Evolutionary conservation across 1,140 invertebrate genomes (phyloP), one percentile per base, ranked within the genome.

Genomic region (Neelides sp.): DNA sequence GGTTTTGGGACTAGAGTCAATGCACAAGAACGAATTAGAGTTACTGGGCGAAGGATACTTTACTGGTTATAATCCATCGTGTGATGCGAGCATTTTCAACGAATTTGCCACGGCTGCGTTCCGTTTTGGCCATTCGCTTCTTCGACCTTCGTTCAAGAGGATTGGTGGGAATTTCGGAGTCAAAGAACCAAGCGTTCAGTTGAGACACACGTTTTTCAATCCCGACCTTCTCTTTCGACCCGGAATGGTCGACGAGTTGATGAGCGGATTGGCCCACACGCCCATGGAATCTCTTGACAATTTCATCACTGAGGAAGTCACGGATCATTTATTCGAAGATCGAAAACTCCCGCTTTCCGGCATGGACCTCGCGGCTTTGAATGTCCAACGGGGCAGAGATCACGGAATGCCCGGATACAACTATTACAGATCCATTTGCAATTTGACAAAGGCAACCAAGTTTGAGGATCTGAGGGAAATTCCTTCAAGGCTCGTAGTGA

Each of bases 341-440:
- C 71, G 64, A 55, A 63, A 62, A 55, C 68, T 52, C 57, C 68
- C 68, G 2, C 69, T 70, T 46, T 72, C 70, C 1, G 88, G 88
- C 0, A 79, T 92, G 73, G 89, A 93, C 67, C 71, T 97, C 37
- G 89, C 87, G 0, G 80, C 88, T 1, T 73, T 92, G 17, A 93
- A 93, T 63, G 81, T 94, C 19, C 87, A 91, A 64, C 70, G 88
- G 61, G 86, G 20, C 15, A 58, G 77, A 27, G 78, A 80, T 61
- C 77, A 79, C 58, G 77, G 76, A 7, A 62, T 79, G 13, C 70
- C 71, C 39, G 68, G 73, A n/a, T 82, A 82, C 61, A 80, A 77
- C 52, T 66, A 71, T 20, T 79, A 76, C 62, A 59, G 79, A 30
- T 66, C 60, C 7, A 48, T 70, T 2, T 78, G 77, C 62, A 75